These are phyloP conservation scores for Noctua janthina DNA, from an alignment of 2,888 invertebrate genomes.

Conservation along the genomic window DNA sequence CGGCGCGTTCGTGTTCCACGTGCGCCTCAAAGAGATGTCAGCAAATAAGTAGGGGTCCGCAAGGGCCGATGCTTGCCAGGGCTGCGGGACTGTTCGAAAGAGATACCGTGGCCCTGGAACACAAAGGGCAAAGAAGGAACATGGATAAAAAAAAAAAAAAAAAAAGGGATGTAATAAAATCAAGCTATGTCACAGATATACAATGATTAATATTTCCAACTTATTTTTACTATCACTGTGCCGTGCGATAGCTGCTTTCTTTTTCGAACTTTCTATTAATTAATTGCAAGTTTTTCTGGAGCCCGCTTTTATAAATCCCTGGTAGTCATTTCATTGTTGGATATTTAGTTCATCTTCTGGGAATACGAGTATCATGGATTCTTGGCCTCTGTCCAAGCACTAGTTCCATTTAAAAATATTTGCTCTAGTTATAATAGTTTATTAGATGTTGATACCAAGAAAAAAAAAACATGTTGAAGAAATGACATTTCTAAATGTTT, in stretches of 20 bases:
- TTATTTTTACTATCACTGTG: neutral
- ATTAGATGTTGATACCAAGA: constrained; percentile 32
- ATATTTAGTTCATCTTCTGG: constrained; percentile 33
- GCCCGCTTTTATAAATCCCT: neutral
- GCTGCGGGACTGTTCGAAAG: no score
- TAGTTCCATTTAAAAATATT: constrained; percentile 43
- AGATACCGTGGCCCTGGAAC: no score
- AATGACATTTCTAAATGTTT: neutral
- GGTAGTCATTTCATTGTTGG: constrained; percentile 18
- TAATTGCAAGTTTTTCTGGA: neutral
- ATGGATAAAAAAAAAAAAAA: no score
- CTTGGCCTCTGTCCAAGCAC: constrained; percentile 41
- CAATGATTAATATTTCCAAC: neutral
- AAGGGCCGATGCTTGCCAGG: no score
- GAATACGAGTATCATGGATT: constrained; percentile 15
- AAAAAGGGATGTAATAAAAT: neutral
- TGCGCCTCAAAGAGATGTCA: no score
- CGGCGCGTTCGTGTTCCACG: no score
- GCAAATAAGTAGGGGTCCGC: no score
- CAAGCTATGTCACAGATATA: neutral
- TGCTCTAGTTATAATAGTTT: constrained; percentile 30
- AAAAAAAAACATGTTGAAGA: neutral
- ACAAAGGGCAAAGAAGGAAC: no score
- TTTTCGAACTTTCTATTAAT: neutral
- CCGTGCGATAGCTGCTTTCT: neutral